Base-by-base conservation (phyloP, 1,140 invertebrate genomes). In the Heliconius hermathena region DNA sequence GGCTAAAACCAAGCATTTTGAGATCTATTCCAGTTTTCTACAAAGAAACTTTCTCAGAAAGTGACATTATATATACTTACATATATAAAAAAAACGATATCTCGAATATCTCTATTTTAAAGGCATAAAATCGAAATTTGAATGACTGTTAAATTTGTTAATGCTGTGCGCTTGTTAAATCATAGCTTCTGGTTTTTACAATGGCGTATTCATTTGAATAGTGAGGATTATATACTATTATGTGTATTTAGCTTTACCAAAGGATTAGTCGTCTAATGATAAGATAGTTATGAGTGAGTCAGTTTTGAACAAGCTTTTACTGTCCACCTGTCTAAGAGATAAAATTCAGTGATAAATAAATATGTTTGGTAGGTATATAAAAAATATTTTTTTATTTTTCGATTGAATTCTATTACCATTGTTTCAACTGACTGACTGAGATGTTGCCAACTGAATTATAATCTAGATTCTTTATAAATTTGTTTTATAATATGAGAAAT, bases 181-280 rank as follows among this genome's bases (percentile, higher is more conserved):
- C 54, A 36, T 36, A 78, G 84, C 87, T 89, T 80, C 86, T 85
- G 87, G 83, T 87, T 87, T 85, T 84, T 41, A 87, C 82, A 85
- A 85, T 85, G 75, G 84, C 74, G 85, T 83, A 87, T 88, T 87
- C 84, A 84, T 77, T 77, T 81, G 82, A 88, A 90, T 90, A 84
- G 87, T 85, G 76, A 74, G 89, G 90, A 92, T 92, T 92, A 89
- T 81, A 71, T 70, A 77, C 81, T 87, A 87, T 89, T 88, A 87
- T 85, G 81, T 79, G 75, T 71, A 79, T 88, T 87, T 79, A 82
- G 78, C 79, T 82, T 88, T 88, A 82, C 83, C 73, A 78, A 86
- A 85, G 88, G 88, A 89, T 89, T 92, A 89, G 77, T 83, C 78
- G 57, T 49, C 82, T 90, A 89, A 90, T 88, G 88, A 85, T 77